Base-by-base conservation (phyloP, 1,140 invertebrate genomes). In the Solenopsis fugax region DNA sequence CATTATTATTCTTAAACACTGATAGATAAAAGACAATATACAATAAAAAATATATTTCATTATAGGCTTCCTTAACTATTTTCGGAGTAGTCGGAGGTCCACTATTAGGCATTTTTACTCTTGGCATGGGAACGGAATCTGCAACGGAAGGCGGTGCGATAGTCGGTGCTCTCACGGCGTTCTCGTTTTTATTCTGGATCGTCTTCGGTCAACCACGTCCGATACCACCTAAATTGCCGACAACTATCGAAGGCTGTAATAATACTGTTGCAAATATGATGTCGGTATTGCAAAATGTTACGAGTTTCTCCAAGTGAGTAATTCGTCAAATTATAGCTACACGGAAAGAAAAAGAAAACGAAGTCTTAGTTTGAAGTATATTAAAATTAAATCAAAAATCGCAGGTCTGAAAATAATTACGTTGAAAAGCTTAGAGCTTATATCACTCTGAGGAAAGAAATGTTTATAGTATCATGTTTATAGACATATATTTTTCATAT, bases 171-270 rank as follows among this genome's bases (percentile, higher is more conserved):
- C 18, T 97, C 2, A 91, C 93, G 13, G 97, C 97, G 9, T 94
- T 99, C 64, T 93, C 95, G 0, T 94, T 98, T 77, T 97, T 97
- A 18, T 96, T 98, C 18, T 98, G 97, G 98, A 97, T 98, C 81
- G 98, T 97, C 71, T 98, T 99, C 93, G 98, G 98, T 0, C 96
- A 96, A 50, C 97, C 98, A 0, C 97, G 97, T 87, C 97, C 98
- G 0, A 92, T 95, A 0, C 45, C 87, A 10, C 58, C 52, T 4
- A 64, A 12, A 21, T 76, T 94, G 37, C 89, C 90, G 45, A 60
- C 89, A 10, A 86, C 86, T 60, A 91, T 71, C 9, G 65, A 85
- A 62, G 87, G 85, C 56, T 94, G 92, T 86, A 62, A 86, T 21
- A 62, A 89, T 77, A 24, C 10, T 45, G 13, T 37, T 58, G 6